phyloP scores from a whole-genome alignment of 1,140 invertebrate genomes.

The Monomorium pharaonis region DNA sequence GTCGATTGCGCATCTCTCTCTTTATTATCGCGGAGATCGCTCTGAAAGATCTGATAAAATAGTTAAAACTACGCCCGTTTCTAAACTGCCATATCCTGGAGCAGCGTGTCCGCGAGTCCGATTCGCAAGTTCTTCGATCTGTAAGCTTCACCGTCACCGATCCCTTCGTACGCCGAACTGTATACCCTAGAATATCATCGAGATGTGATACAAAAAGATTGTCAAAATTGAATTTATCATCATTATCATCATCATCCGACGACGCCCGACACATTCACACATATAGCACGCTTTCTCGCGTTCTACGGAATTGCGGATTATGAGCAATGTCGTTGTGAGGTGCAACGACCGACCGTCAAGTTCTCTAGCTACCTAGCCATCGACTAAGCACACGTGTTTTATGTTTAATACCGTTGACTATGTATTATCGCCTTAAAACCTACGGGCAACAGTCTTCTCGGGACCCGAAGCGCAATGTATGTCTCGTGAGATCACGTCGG shows the following conservation, averaged over 20 bases:
- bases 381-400: conserved; percentile 53
- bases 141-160: conserved; percentile 22
- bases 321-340: conserved; percentile 54
- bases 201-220: conserved; percentile 83
- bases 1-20: neutral
- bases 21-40: conserved; percentile 1
- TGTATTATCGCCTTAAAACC: conserved; percentile 47
- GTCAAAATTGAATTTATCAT: conserved; percentile 79
- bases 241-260: conserved; percentile 46
- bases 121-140: conserved; percentile 3
- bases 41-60: neutral
- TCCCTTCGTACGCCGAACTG: conserved; percentile 2
- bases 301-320: conserved; percentile 42
- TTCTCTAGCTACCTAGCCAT: conserved; percentile 63
- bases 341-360: conserved; percentile 45
- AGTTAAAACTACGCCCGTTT: conserved; percentile 1
- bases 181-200: conserved; percentile 74
- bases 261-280: conserved; percentile 30
- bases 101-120: conserved; percentile 22
- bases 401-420: conserved; percentile 37
- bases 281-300: conserved; percentile 32
- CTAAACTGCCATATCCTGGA: conserved; percentile 7
- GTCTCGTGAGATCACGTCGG: conserved; percentile 9
- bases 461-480: neutral
- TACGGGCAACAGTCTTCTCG: conserved; percentile 47